Evolutionary conservation across 2,113 vertebrate species (phyloP).

Genomic region (Galbula dea): DNA sequence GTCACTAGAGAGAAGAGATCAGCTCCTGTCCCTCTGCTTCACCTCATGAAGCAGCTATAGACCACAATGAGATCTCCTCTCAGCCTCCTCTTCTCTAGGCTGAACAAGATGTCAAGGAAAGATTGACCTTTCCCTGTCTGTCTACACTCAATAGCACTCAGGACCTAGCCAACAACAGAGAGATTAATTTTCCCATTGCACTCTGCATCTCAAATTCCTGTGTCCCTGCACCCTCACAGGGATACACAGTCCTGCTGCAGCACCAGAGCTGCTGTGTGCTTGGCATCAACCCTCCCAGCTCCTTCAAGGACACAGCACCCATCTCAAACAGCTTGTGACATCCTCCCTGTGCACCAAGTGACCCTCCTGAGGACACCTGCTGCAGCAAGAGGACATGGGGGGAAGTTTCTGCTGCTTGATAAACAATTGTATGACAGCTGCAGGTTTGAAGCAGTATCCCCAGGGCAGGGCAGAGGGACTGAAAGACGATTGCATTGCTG

Average conservation of each 20-base stretch:
- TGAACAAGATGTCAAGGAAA: too few species aligned
- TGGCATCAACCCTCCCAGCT: neutral
- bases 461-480: neutral
- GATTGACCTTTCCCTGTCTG: neutral
- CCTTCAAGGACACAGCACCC: neutral
- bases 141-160: neutral
- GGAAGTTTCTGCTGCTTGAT: neutral
- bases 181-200: neutral
- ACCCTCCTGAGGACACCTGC: neutral
- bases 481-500: neutral
- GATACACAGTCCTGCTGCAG: accelerated
- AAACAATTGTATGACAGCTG: neutral
- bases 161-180: accelerated
- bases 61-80: too few species aligned
- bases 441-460: neutral
- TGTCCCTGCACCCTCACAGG: neutral
- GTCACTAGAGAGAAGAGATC: too few species aligned
- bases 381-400: accelerated
- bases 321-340: neutral
- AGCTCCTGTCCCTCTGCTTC: too few species aligned
- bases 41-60: too few species aligned
- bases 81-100: too few species aligned
- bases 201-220: neutral
- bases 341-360: accelerated
- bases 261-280: neutral